Percentiles rank a stretch among this genome's conserved stretches.
Conservation (phyloP, 2,113 vertebrate genomes). For the Tetraodon nigroviridis region DNA sequence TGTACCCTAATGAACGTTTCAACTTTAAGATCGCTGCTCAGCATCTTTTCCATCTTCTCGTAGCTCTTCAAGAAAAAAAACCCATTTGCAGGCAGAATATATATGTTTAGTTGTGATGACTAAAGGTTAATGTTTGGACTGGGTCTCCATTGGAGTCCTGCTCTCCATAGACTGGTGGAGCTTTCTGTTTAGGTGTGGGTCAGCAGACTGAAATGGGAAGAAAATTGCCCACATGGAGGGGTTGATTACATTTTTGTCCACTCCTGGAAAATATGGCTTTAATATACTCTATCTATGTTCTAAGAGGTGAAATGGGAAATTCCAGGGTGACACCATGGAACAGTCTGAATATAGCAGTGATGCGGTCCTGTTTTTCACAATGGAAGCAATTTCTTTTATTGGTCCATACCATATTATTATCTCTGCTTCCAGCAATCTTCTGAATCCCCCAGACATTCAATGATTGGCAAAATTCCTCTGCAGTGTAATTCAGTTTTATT, state of each 20-base stretch:
- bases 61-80: constrained; percentile 22
- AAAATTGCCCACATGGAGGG: constrained; percentile 24
- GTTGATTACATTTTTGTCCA: constrained; percentile 42
- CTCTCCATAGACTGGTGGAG: constrained; percentile 26
- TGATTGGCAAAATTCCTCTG: constrained; percentile 13
- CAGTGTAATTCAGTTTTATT: constrained; percentile 16
- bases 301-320: constrained; percentile 31
- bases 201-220: constrained; percentile 33
- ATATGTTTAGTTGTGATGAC: background rate
- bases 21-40: constrained; percentile 29
- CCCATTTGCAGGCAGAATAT: constrained; percentile 16
- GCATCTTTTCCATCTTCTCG: constrained; percentile 11
- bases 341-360: constrained; percentile 38
- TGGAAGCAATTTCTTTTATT: constrained; percentile 16
- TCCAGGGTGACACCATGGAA: constrained; percentile 34
- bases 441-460: constrained; percentile 27
- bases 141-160: constrained; percentile 11
- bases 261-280: constrained; percentile 26
- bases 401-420: constrained; percentile 41
- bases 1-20: constrained; percentile 8
- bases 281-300: constrained; percentile 19
- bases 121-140: constrained; percentile 20
- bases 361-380: constrained; percentile 31
- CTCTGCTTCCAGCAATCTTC: constrained; percentile 20
- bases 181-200: constrained; percentile 39